Evolutionary conservation across 2,113 vertebrate genomes (phyloP), one percentile per base, ranked within the genome.

Genomic region (Aegotheles bennettii): DNA sequence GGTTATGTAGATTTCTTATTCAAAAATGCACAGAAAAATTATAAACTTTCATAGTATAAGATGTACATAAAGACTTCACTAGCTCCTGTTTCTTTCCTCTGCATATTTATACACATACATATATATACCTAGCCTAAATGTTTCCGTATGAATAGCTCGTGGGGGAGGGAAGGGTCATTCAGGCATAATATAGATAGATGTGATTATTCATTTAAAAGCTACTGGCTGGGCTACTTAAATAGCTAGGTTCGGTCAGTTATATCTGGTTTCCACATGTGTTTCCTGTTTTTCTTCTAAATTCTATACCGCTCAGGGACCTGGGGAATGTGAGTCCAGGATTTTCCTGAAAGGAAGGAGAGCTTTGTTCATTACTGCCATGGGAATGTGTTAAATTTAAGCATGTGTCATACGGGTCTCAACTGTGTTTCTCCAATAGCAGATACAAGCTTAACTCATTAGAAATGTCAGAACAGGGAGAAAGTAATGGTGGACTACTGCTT

Each of bases 271-370:
- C 98, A 98, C 99, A 99, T 98, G 96, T 99, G 99, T 98, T 99
- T 99, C 99, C 99, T 99, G 98, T 99, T 99, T 98, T 99, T 99
- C 97, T 97, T 97, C 94, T 74, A 68, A 96, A 96, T 74, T 94
- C 93, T 96, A 77, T 97, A 96, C 96, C 93, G 86, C 89, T 74
- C 40, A 79, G 97, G 95, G 97, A 96, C 96, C 93, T 89, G 92
- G 97, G 97, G 97, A 97, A 76, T 84, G 77, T 48, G 78, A 96
- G 96, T 97, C 93, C 97, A 97, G 97, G 97, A 97, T 98, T 98
- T 98, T 98, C 98, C 98, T 98, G 98, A 98, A 92, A 97, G 97
- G 95, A 98, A 98, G 96, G 80, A 89, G 91, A 95, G 97, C 97
- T 98, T 98, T 98, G 98, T 98, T 98, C 98, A 97, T 97, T 97